phyloP scores from a whole-genome alignment of 2,113 vertebrate genomes.

The Rafetus swinhoei region DNA sequence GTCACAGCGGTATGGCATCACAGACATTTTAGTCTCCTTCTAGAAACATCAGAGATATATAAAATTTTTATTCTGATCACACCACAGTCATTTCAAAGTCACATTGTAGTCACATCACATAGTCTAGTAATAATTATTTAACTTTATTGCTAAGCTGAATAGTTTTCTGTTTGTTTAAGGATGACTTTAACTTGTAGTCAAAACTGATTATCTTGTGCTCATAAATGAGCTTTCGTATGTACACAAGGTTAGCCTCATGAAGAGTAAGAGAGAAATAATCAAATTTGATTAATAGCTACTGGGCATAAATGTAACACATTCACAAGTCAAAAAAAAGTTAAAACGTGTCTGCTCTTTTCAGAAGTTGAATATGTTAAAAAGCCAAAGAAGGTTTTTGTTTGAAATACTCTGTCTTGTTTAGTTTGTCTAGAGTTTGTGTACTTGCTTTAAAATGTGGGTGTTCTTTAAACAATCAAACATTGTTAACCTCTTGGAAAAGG shows the following conservation, averaged over 20 bases:
- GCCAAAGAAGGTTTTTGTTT: constrained; percentile 15
- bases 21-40: constrained; percentile 67
- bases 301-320: constrained; percentile 50
- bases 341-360: constrained; percentile 26
- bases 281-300: not conserved
- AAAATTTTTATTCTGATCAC: constrained; percentile 77
- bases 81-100: constrained; percentile 76
- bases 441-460: constrained; percentile 42
- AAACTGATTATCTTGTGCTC: constrained; percentile 61
- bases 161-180: constrained; percentile 77
- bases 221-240: constrained; percentile 66
- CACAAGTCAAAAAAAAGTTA: constrained; percentile 34
- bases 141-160: constrained; percentile 75
- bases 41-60: constrained; percentile 48
- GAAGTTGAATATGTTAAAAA: constrained; percentile 18
- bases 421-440: not conserved
- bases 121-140: constrained; percentile 79
- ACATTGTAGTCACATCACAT: constrained; percentile 73
- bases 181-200: constrained; percentile 71
- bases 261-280: constrained; percentile 26
- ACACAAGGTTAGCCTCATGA: constrained; percentile 35
- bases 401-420: not conserved
- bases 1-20: constrained; percentile 61
- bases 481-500: constrained; percentile 37
- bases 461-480: constrained; percentile 55